Base-by-base conservation (phyloP, 2,797 vertebrate genomes). In the Buphagus erythrorhynchus region DNA sequence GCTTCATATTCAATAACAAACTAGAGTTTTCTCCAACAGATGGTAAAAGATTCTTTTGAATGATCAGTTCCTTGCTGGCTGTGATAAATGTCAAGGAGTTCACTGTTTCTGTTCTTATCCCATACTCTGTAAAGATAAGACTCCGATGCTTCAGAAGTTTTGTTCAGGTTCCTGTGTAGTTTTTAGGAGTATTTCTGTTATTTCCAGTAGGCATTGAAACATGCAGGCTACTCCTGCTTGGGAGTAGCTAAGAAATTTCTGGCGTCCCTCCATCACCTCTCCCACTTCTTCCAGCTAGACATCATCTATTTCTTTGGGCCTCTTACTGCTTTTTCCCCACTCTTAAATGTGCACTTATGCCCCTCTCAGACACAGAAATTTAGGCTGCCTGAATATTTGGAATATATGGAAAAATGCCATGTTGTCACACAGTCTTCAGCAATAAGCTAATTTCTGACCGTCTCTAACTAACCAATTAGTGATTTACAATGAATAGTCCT, bases 81-180 rank as follows among this genome's bases (percentile, higher is more conserved):
- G 49, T 72, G 83, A 94, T 99, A 52, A 95, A 86, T 28, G 82
- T 96, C 71, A 86, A 92, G 52, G 97, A 98, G 75, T 58, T 98
- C 36, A 69, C 97, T 66, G 22, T 97, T 73, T 97, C 97, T 59
- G 95, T 97, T 94, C 90, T 94, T 33, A 97, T 98, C 55, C 96
- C 91, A 7, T 97, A 89, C 51, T 97, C 96, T 42, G 95, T 90
- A 97, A 98, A 98, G 97, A 98, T 99, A 92, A 96, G 85, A 59
- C 21, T 13, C 8, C 0, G 0, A 5, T 29, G 21, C 57, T 83
- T 72, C 45, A 68, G 22, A 59, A 54, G 40, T 65, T 88, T 72
- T 13, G 45, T 68, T 72, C 24, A 22, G 13, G 45, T 86, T 45
- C 58, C 29, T 9, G 1, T 22, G 24, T 35, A 58, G 25, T 67